These are phyloP conservation scores for Maniola jurtina DNA, from an alignment of 1,140 invertebrate genomes.

Conservation along the genomic window DNA sequence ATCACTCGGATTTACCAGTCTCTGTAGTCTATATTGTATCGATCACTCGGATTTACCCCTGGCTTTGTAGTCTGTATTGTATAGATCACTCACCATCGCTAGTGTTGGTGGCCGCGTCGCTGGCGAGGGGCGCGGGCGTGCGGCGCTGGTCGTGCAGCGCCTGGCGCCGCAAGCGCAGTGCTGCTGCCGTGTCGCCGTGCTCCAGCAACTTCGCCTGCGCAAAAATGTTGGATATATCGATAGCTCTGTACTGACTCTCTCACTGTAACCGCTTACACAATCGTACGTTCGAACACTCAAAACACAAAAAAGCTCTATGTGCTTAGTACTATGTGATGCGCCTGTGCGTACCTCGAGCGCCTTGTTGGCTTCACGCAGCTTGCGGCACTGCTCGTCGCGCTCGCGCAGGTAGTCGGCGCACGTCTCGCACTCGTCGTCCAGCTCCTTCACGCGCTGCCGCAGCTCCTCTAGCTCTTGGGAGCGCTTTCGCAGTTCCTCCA, in stretches of 20 bases:
- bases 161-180: conserved; percentile 48
- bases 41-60: too few relatives aligned
- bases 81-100: too few relatives aligned
- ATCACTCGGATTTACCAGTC: too few relatives aligned
- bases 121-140: conserved; percentile 9
- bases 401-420: conserved; percentile 59
- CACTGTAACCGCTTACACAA: too few relatives aligned
- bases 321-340: too few relatives aligned
- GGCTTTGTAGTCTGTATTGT: too few relatives aligned
- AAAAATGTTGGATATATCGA: conserved; percentile 29
- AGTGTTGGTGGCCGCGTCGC: conserved; percentile 40
- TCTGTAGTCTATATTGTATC: too few relatives aligned
- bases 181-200: conserved; percentile 32
- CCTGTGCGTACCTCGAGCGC: conserved; percentile 42
- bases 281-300: too few relatives aligned
- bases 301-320: too few relatives aligned
- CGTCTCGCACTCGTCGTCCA: conserved; percentile 65
- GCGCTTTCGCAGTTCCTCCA: conserved; percentile 41
- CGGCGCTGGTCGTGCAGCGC: conserved; percentile 55
- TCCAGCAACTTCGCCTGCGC: conserved; percentile 46
- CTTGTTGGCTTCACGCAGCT: conserved; percentile 45
- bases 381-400: conserved; percentile 50
- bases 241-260: too few relatives aligned
- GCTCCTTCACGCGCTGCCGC: conserved; percentile 41
- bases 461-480: conserved; percentile 44